Evolutionary conservation across 2,888 invertebrate species (phyloP).

Genomic region (Leucophenga maculata): DNA sequence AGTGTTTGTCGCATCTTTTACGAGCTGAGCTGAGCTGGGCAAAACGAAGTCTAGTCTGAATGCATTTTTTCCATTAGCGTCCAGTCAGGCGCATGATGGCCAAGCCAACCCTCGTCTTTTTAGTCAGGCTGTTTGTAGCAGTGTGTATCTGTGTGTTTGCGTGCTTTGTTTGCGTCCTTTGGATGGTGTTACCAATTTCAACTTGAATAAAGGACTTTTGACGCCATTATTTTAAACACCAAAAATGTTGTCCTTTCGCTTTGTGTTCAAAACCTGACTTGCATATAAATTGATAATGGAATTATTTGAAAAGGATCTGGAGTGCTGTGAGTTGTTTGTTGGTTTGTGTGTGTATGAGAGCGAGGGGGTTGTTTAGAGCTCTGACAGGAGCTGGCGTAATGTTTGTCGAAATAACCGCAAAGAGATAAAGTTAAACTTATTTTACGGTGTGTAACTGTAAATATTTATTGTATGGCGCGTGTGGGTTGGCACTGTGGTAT

Average conservation of each 20-base stretch:
- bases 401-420: conserved; percentile 58
- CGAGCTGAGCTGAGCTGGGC: conserved; percentile 18
- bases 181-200: conserved; percentile 24
- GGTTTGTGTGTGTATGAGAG: not conserved
- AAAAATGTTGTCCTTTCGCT: conserved; percentile 16
- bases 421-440: conserved; percentile 64
- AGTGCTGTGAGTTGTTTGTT: not conserved
- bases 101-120: conserved; percentile 36
- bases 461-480: conserved; percentile 50
- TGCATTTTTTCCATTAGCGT: conserved; percentile 58
- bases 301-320: conserved; percentile 6
- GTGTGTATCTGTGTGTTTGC: conserved; percentile 13
- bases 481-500: conserved; percentile 38
- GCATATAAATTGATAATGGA: conserved; percentile 57
- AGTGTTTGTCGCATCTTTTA: conserved; percentile 8
- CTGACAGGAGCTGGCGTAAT: conserved; percentile 27
- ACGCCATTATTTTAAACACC: conserved; percentile 56
- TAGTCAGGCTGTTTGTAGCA: not conserved
- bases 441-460: conserved; percentile 62
- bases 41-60: not conserved
- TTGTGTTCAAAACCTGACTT: conserved; percentile 62
- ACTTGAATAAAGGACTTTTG: conserved; percentile 39
- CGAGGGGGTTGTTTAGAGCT: not conserved
- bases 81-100: conserved; percentile 58
- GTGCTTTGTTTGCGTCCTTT: conserved; percentile 13